phyloP scores from a whole-genome alignment of 2,888 invertebrate species.

The Pristionchus japonicus region DNA sequence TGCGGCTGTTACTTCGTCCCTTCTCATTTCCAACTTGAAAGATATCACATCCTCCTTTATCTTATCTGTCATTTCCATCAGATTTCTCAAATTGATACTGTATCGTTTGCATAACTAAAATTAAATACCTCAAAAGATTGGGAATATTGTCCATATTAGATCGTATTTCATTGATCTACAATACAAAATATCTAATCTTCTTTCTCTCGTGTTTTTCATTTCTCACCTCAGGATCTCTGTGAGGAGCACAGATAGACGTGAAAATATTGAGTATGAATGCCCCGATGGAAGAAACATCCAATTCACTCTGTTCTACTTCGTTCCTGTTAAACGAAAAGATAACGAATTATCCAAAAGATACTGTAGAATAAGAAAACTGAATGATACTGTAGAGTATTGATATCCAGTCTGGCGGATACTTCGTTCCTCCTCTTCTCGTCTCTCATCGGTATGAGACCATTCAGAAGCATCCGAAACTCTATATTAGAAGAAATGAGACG shows the following conservation, averaged over 20 bases:
- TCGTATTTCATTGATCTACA: background rate
- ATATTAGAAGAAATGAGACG: background rate
- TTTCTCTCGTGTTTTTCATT: too few species aligned
- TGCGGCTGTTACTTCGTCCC: background rate
- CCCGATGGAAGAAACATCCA: background rate
- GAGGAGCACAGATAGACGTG: background rate
- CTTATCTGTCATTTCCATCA: constrained; percentile 41
- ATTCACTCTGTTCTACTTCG: background rate
- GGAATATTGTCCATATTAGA: background rate
- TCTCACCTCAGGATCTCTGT: constrained; percentile 30
- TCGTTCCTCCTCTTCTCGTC: constrained; percentile 4
- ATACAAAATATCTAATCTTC: too few species aligned
- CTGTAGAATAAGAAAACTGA: too few species aligned
- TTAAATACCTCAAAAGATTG: background rate
- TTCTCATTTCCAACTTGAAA: constrained; percentile 20
- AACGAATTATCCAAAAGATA: too few species aligned
- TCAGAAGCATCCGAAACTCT: background rate
- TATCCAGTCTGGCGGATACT: background rate
- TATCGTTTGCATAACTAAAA: background rate
- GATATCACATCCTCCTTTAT: constrained; percentile 43
- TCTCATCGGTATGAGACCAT: constrained; percentile 11
- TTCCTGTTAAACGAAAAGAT: background rate
- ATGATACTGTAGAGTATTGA: background rate
- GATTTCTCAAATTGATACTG: background rate
- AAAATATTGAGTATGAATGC: constrained; percentile 1